A percentile compares a stretch with the other conserved stretches of the same genome.
phyloP scores from a whole-genome alignment of 2,888 invertebrate species.

The Caenorhabditis zanzibari region DNA sequence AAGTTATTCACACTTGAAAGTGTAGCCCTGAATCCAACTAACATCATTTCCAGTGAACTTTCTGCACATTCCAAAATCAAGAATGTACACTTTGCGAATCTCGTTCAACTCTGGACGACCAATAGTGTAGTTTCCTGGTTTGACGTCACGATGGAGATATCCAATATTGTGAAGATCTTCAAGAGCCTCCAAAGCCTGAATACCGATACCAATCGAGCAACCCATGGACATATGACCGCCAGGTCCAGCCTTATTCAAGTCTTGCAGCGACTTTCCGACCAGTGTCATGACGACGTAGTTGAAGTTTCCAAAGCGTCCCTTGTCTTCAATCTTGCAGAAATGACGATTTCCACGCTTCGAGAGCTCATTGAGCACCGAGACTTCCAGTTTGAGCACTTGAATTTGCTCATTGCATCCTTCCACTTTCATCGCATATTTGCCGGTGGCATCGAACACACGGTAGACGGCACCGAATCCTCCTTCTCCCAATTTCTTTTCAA shows the following conservation, averaged over 20 bases:
- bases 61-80: conserved; percentile 70
- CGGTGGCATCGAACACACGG: conserved; percentile 73
- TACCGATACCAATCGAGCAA: conserved; percentile 64
- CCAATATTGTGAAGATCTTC: conserved; percentile 72
- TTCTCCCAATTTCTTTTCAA: conserved; percentile 79
- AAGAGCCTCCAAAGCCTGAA: conserved; percentile 68
- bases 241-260: conserved; percentile 66
- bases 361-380: conserved; percentile 77
- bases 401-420: conserved; percentile 75
- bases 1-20: no score
- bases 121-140: conserved; percentile 72
- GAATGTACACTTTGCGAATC: conserved; percentile 71
- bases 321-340: conserved; percentile 80
- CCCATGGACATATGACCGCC: conserved; percentile 68
- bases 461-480: conserved; percentile 80
- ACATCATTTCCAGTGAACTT: conserved; percentile 65
- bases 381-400: conserved; percentile 77
- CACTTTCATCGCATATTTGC: conserved; percentile 77
- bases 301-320: conserved; percentile 76
- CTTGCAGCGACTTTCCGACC: conserved; percentile 78
- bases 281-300: conserved; percentile 80
- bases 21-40: no score
- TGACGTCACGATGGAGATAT: conserved; percentile 73
- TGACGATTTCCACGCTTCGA: conserved; percentile 75
- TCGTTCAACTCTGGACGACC: conserved; percentile 69